Evolutionary conservation across 2,797 vertebrate species (phyloP).

Genomic region (Tympanoctomys barrerae): DNA sequence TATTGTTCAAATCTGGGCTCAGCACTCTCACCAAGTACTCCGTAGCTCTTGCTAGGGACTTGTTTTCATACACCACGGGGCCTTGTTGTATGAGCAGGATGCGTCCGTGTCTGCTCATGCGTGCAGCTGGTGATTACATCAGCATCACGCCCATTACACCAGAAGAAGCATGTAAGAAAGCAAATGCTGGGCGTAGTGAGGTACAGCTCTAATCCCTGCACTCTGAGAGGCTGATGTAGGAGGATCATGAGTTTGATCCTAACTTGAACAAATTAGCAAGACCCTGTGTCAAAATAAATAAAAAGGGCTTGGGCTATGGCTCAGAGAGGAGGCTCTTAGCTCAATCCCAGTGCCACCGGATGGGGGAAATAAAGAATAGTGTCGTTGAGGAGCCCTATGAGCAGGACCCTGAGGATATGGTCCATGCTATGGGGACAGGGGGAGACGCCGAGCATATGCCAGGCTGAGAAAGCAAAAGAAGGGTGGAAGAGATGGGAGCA

Average conservation of each 20-base stretch:
- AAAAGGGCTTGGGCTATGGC: not conserved
- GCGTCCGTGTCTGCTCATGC: not conserved
- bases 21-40: not conserved
- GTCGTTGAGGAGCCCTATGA: not conserved
- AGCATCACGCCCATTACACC: not conserved
- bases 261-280: not conserved
- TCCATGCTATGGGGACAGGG: rapidly evolving
- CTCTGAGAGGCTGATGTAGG: not conserved
- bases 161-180: not conserved
- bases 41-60: not conserved
- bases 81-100: not conserved
- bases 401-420: not conserved
- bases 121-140: not conserved
- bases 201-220: not conserved
- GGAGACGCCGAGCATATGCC: too few relatives aligned
- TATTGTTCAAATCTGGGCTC: not conserved
- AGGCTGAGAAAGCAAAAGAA: not conserved
- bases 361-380: not conserved
- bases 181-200: not conserved
- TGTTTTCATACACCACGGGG: not conserved
- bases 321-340: not conserved
- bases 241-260: not conserved
- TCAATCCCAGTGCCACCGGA: not conserved
- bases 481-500: not conserved
- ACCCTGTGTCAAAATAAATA: not conserved